phyloP scores from a whole-genome alignment of 2,797 vertebrate species.

The Spheniscus humboldti region DNA sequence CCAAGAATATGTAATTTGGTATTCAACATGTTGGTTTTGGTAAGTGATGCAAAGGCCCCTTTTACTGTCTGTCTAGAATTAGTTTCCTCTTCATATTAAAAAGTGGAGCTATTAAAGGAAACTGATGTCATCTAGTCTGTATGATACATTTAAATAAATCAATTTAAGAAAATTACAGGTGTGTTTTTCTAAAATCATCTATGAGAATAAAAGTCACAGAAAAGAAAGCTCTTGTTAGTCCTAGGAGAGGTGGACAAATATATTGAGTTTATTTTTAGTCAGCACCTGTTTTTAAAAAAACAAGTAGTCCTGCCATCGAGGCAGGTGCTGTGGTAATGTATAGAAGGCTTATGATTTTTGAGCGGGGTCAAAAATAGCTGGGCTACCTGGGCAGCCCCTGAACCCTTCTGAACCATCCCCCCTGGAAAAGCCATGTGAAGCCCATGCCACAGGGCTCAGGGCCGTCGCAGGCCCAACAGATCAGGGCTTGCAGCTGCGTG shows the following conservation, averaged over 20 bases:
- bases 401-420: rapidly evolving
- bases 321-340: rapidly evolving
- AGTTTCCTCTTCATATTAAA: background rate
- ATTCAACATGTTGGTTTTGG: background rate
- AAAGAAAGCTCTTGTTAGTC: background rate
- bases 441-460: rapidly evolving
- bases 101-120: background rate
- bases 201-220: background rate
- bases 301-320: background rate
- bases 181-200: background rate
- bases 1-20: background rate
- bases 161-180: background rate
- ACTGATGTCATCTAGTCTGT: background rate
- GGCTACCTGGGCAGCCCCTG: rapidly evolving
- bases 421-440: rapidly evolving
- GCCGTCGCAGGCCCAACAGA: rapidly evolving
- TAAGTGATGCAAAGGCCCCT: background rate
- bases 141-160: no score
- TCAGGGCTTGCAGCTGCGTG: rapidly evolving
- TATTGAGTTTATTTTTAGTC: background rate
- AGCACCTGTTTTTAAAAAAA: background rate
- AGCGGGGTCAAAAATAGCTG: background rate
- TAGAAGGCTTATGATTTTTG: background rate
- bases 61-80: background rate
- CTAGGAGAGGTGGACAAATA: background rate